Evolutionary conservation across 2,113 vertebrate species (phyloP).

Genomic region (Mohoua ochrocephala): DNA sequence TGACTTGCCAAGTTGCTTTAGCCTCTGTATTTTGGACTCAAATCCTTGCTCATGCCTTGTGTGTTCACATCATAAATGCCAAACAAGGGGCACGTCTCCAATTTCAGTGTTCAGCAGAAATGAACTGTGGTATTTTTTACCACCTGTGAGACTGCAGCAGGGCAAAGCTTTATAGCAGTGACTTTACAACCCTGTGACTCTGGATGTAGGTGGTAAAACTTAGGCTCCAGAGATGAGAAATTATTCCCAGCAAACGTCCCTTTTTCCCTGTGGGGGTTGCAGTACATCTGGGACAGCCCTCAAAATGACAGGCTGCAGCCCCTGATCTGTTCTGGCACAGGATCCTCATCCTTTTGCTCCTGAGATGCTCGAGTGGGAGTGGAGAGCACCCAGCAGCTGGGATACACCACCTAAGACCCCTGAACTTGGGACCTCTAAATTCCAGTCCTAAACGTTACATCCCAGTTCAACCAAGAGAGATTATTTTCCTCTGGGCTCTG

Average conservation of each 20-base stretch:
- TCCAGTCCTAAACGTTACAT: background rate
- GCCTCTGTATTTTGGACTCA: background rate
- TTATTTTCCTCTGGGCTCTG: background rate
- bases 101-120: background rate
- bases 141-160: background rate
- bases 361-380: accelerated
- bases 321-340: background rate
- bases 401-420: background rate
- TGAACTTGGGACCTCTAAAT: background rate
- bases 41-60: background rate
- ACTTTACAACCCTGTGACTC: background rate
- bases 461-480: background rate
- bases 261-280: background rate
- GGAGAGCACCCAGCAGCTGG: background rate
- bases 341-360: background rate
- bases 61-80: background rate
- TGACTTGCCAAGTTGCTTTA: background rate
- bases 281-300: background rate
- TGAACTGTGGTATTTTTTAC: background rate
- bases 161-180: background rate
- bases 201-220: background rate
- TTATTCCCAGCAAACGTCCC: background rate
- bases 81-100: background rate
- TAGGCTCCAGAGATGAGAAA: background rate
- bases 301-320: background rate